Conservation (phyloP, 2,888 invertebrate species). For the Spicauda simplicius region DNA sequence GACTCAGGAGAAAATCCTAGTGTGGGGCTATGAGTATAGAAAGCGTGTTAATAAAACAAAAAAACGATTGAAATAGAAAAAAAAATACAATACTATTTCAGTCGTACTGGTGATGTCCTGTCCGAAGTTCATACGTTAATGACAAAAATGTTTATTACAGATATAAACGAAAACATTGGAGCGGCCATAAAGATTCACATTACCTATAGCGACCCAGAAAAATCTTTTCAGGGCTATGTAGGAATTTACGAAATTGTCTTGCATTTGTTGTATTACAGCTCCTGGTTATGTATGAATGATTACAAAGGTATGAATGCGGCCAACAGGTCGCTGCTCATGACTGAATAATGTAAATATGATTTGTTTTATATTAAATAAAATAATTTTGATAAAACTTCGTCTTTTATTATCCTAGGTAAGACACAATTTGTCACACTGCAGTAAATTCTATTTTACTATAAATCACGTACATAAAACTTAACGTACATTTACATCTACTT, state of each 20-base stretch:
- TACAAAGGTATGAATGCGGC: constrained; percentile 48
- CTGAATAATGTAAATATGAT: constrained; percentile 81
- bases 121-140: too few species aligned
- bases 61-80: too few species aligned
- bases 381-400: constrained; percentile 58
- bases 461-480: constrained; percentile 1
- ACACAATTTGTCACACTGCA: not conserved
- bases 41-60: too few species aligned
- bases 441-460: too few species aligned
- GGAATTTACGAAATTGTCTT: constrained; percentile 13
- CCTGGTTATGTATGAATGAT: constrained; percentile 45
- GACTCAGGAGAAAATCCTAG: too few species aligned
- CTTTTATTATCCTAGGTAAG: constrained; percentile 35
- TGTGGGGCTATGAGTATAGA: too few species aligned
- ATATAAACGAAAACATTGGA: not conserved
- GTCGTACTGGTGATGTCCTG: too few species aligned
- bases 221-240: not conserved
- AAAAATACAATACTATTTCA: too few species aligned
- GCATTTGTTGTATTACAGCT: constrained; percentile 44
- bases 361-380: constrained; percentile 77
- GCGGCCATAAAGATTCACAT: not conserved
- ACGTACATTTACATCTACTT: constrained; percentile 8
- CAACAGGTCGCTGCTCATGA: constrained; percentile 65
- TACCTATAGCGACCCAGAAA: not conserved
- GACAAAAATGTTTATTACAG: too few species aligned